These are phyloP conservation scores for Oreamnos americanus DNA, from an alignment of 2,113 vertebrate species.

Conservation along the genomic window DNA sequence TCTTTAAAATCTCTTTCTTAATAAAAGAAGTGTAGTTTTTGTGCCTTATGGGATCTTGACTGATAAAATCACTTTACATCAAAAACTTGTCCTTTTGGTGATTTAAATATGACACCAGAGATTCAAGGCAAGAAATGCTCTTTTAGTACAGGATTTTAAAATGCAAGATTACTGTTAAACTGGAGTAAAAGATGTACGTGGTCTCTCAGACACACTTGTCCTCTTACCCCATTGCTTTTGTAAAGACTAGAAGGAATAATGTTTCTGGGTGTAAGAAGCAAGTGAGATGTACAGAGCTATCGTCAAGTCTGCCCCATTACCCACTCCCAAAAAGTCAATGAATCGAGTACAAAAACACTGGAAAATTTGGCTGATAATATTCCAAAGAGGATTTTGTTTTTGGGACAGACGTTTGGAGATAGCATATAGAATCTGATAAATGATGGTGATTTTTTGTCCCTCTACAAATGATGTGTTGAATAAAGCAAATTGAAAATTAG, in stretches of 20 bases:
- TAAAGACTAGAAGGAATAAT: background rate
- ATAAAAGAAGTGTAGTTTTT: background rate
- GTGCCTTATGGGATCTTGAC: background rate
- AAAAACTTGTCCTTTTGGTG: background rate
- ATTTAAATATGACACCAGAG: background rate
- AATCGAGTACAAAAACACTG: background rate
- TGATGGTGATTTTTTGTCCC: background rate
- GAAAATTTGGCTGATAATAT: background rate
- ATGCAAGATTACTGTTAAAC: background rate
- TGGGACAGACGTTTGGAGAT: background rate
- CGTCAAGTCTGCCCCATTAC: background rate
- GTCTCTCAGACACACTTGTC: background rate
- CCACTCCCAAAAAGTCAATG: background rate
- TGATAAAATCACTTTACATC: background rate
- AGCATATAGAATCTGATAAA: background rate
- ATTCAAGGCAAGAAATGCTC: background rate
- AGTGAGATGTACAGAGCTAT: background rate
- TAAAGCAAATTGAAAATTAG: background rate
- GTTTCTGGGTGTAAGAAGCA: background rate
- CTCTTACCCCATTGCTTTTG: background rate
- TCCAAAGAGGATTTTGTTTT: background rate
- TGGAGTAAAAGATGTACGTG: background rate
- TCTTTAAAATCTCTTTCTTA: background rate
- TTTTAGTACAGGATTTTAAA: background rate
- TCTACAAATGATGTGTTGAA: background rate